Evolutionary conservation across 2,113 vertebrate genomes (phyloP).

Genomic region (Poicephalus meyeri): DNA sequence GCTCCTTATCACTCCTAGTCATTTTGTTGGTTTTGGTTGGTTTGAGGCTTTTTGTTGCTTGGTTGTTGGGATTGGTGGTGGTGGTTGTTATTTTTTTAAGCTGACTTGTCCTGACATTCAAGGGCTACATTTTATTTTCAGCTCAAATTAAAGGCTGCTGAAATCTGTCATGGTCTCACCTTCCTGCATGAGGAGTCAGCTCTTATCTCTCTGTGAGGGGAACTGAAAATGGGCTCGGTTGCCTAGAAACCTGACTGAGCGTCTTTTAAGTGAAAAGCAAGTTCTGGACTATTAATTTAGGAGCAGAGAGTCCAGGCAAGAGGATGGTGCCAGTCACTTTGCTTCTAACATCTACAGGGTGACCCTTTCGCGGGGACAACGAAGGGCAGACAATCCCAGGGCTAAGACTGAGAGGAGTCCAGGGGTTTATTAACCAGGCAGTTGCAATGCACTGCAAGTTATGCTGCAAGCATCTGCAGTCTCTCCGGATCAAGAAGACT

Average conservation of each 20-base stretch:
- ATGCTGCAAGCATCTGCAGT: neutral
- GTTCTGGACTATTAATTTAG: slow-evolving; percentile 42
- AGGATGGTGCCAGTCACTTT: neutral
- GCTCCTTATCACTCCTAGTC: neutral
- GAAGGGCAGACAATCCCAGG: neutral
- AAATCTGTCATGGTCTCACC: slow-evolving; percentile 57
- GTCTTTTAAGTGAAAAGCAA: slow-evolving; percentile 52
- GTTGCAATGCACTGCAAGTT: neutral
- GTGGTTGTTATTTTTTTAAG: neutral
- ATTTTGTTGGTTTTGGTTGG: neutral
- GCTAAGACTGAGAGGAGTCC: neutral
- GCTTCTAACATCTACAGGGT: neutral
- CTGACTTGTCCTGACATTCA: slow-evolving; percentile 1
- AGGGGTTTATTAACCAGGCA: neutral
- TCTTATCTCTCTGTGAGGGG: slow-evolving; percentile 60
- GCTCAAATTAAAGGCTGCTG: slow-evolving; percentile 46
- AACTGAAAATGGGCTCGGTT: slow-evolving; percentile 62
- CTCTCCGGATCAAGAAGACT: neutral
- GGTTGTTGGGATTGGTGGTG: neutral
- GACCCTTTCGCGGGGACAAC: neutral
- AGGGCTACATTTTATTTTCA: slow-evolving; percentile 33
- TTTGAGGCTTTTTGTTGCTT: neutral
- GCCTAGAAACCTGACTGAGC: slow-evolving; percentile 69
- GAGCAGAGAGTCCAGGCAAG: neutral
- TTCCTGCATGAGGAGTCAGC: slow-evolving; percentile 50